These are phyloP conservation scores for Oscheius sp. DNA, from an alignment of 2,888 invertebrate species.

Conservation along the genomic window DNA sequence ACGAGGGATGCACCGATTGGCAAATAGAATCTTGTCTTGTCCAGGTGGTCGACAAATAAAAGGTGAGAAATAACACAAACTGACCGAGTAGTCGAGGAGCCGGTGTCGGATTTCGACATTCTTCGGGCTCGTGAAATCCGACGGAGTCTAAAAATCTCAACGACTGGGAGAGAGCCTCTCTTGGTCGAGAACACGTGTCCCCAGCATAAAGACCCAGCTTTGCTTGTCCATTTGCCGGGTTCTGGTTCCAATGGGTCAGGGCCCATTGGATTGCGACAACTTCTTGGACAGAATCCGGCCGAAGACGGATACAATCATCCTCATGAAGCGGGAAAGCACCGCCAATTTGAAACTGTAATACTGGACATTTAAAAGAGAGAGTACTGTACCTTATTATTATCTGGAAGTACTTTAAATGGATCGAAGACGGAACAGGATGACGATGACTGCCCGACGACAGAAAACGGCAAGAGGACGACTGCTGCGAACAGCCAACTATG, in stretches of 20 bases:
- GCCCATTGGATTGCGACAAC: slow-evolving; percentile 73
- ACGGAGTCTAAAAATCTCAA: slow-evolving; percentile 70
- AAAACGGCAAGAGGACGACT: not conserved
- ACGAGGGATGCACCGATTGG: not conserved
- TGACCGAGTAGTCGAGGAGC: slow-evolving; percentile 19
- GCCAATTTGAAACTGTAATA: slow-evolving; percentile 69
- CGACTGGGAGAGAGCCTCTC: slow-evolving; percentile 69
- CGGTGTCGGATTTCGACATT: slow-evolving; percentile 59
- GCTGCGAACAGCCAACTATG: slow-evolving; percentile 11
- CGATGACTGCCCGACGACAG: slow-evolving; percentile 14
- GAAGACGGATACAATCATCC: slow-evolving; percentile 65
- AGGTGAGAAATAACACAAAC: not conserved
- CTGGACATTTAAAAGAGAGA: no score
- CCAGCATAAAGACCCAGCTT: slow-evolving; percentile 71
- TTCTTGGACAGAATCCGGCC: slow-evolving; percentile 71
- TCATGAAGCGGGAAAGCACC: slow-evolving; percentile 72
- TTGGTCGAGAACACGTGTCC: slow-evolving; percentile 70
- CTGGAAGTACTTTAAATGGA: slow-evolving; percentile 71
- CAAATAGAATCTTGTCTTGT: not conserved
- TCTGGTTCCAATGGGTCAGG: slow-evolving; percentile 72
- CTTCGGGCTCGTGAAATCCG: slow-evolving; percentile 70
- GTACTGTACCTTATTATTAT: slow-evolving; percentile 62
- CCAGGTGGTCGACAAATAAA: no score
- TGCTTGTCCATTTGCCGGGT: slow-evolving; percentile 56
- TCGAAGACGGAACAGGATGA: slow-evolving; percentile 68